Evolutionary conservation across 1,140 invertebrate genomes (phyloP).

Genomic region (Chymomyza costata): DNA sequence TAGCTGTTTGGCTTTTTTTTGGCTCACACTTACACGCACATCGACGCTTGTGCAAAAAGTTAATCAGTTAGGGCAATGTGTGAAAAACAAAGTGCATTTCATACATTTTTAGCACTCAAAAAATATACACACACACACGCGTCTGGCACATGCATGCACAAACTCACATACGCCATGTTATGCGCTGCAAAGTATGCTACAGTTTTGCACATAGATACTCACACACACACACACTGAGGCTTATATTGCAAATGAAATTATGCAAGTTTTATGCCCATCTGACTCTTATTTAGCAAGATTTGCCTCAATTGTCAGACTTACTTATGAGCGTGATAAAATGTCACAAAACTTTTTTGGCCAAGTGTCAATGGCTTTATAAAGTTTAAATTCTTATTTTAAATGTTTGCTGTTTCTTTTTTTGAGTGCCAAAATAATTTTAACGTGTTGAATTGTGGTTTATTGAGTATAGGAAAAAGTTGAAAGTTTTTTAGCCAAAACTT

Average conservation of each 20-base stretch:
- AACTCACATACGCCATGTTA: too few species aligned
- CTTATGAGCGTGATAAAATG: slow-evolving; percentile 12
- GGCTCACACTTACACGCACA: too few species aligned
- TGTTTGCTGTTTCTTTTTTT: too few species aligned
- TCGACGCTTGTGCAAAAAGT: slow-evolving; percentile 54
- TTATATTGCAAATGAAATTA: slow-evolving; percentile 18
- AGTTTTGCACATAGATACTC: too few species aligned
- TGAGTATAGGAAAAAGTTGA: too few species aligned
- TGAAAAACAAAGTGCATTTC: slow-evolving; percentile 73
- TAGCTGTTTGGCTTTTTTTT: slow-evolving; percentile 28
- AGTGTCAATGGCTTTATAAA: slow-evolving; percentile 17
- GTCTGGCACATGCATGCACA: too few species aligned
- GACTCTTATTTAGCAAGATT: slow-evolving; percentile 11
- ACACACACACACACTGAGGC: too few species aligned
- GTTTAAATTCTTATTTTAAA: too few species aligned
- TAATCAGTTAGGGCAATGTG: slow-evolving; percentile 71
- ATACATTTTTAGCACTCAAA: slow-evolving; percentile 17
- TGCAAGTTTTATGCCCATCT: slow-evolving; percentile 4
- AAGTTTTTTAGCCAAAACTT: too few species aligned
- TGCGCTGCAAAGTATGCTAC: slow-evolving; percentile 31
- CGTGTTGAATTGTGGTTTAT: too few species aligned
- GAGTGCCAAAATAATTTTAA: too few species aligned
- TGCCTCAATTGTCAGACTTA: too few species aligned
- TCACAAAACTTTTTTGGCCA: slow-evolving; percentile 1
- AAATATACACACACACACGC: slow-evolving; percentile 11